Percentiles rank a stretch among this genome's conserved stretches.
These are phyloP conservation scores for Megaceryle torquata DNA, from an alignment of 2,113 vertebrate genomes.

Conservation along the genomic window DNA sequence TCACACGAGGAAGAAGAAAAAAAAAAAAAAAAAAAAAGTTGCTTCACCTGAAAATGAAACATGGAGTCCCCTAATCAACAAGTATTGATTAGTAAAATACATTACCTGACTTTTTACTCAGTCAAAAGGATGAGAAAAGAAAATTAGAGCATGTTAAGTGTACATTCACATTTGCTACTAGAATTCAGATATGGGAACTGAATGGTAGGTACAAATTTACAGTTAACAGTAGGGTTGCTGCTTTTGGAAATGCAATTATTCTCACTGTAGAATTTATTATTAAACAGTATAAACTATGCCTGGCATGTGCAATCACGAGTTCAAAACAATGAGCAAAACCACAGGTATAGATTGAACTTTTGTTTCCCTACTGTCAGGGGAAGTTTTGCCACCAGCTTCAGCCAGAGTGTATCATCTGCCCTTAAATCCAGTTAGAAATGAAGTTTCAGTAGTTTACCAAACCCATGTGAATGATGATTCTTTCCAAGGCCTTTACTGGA, in stretches of 20 bases:
- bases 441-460: background rate
- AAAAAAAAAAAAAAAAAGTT: background rate
- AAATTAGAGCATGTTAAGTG: background rate
- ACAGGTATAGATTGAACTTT: background rate
- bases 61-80: background rate
- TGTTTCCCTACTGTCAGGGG: background rate
- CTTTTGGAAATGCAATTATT: background rate
- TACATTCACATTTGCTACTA: background rate
- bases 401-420: background rate
- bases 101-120: background rate
- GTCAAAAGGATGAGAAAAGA: background rate
- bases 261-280: background rate
- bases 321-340: background rate
- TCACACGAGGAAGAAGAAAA: background rate
- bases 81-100: background rate
- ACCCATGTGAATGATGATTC: background rate
- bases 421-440: background rate
- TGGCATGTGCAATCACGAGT: background rate
- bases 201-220: background rate
- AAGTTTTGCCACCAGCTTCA: background rate
- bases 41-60: background rate
- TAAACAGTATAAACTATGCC: background rate
- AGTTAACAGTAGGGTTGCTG: background rate
- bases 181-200: background rate
- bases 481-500: background rate